Percentiles rank a stretch among this genome's conserved stretches.
phyloP scores from a whole-genome alignment of 2,797 vertebrate species.

The Tinamus major region DNA sequence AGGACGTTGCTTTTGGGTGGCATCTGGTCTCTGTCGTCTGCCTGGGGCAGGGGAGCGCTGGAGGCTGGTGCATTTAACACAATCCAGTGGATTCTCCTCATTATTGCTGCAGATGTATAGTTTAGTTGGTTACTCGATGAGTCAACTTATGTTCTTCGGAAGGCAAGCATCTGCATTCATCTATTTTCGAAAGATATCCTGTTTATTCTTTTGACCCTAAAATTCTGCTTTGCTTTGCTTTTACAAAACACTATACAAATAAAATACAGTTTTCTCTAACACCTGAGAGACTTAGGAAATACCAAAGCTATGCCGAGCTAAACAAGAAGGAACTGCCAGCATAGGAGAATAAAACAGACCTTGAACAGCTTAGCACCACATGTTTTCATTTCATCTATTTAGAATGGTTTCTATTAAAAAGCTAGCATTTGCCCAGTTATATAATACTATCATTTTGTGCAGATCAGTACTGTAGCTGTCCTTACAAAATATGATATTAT shows the following conservation, averaged over 20 bases:
- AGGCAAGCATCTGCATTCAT: background rate
- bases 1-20: rapidly evolving
- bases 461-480: background rate
- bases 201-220: background rate
- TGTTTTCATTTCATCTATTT: conserved; percentile 31
- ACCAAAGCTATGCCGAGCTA: background rate
- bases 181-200: background rate
- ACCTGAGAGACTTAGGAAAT: conserved; percentile 36
- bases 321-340: background rate
- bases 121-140: background rate
- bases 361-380: conserved; percentile 32
- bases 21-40: background rate
- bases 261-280: background rate
- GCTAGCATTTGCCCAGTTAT: background rate
- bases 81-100: background rate
- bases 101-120: background rate
- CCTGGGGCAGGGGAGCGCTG: background rate
- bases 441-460: background rate
- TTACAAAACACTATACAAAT: background rate
- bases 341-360: background rate
- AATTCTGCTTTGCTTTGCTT: background rate
- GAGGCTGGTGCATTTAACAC: background rate
- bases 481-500: background rate
- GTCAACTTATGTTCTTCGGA: background rate
- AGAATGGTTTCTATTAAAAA: conserved; percentile 1